Conservation (phyloP, 2,797 vertebrate species). For the Acrocephalus scirpaceus region DNA sequence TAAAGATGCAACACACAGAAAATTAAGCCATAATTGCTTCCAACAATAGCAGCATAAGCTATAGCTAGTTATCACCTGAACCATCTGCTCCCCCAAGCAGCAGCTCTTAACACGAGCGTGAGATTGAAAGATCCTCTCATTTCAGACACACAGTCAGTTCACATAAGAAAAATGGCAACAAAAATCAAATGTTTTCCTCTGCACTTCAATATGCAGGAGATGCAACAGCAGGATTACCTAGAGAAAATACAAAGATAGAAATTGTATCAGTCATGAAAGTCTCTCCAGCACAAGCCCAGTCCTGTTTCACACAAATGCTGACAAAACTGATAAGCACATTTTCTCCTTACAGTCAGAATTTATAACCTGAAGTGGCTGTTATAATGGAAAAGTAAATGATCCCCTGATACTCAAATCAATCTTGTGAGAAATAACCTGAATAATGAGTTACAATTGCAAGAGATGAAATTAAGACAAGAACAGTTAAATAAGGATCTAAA, state of each 20-base stretch:
- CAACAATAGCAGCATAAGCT: not conserved
- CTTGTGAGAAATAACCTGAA: constrained; percentile 75
- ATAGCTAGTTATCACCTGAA: not conserved
- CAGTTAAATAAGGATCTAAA: constrained; percentile 56
- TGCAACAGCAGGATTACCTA: not conserved
- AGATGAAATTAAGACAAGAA: constrained; percentile 74
- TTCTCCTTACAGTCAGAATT: constrained; percentile 61
- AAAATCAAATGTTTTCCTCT: not conserved
- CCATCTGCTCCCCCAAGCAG: not conserved
- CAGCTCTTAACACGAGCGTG: not conserved
- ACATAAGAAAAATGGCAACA: not conserved
- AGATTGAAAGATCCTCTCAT: not conserved
- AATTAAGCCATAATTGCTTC: not conserved
- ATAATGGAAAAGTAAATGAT: constrained; percentile 74
- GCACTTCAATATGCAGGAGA: not conserved
- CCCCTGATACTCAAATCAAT: constrained; percentile 73
- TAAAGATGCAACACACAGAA: not conserved
- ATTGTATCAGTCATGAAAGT: not conserved
- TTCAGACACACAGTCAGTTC: not conserved
- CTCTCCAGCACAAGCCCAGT: constrained; percentile 1
- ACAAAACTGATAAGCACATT: constrained; percentile 64
- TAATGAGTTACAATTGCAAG: constrained; percentile 69
- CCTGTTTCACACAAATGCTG: constrained; percentile 48
- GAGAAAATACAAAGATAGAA: not conserved
- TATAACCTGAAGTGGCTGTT: constrained; percentile 70